Conservation (phyloP, 2,888 invertebrate genomes). For the Carterocephalus palaemon region DNA sequence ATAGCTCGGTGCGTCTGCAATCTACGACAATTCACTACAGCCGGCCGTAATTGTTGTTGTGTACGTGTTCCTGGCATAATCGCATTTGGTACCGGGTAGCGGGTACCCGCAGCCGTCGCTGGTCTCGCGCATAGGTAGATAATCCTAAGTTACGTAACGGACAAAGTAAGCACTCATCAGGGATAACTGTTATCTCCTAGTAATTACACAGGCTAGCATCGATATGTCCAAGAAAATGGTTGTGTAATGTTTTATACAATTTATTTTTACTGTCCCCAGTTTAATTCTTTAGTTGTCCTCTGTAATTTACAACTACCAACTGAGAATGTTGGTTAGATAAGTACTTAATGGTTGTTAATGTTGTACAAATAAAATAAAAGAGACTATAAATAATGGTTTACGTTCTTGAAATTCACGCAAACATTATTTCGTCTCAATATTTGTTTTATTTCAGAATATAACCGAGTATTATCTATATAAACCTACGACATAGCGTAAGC, state of each 20-base stretch:
- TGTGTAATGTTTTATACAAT: constrained; percentile 35
- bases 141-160: constrained; percentile 42
- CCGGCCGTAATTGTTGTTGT: constrained; percentile 65
- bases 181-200: constrained; percentile 44
- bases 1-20: constrained; percentile 62
- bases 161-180: constrained; percentile 43
- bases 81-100: constrained; percentile 42
- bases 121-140: constrained; percentile 3
- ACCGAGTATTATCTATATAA: too few relatives aligned
- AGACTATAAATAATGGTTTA: too few relatives aligned
- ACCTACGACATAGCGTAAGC: too few relatives aligned
- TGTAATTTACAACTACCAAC: too few relatives aligned
- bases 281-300: neutral
- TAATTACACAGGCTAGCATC: constrained; percentile 36
- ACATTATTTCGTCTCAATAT: too few relatives aligned
- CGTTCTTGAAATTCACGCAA: too few relatives aligned
- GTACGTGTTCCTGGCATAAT: constrained; percentile 68
- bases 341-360: too few relatives aligned
- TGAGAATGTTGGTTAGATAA: too few relatives aligned
- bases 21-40: constrained; percentile 68
- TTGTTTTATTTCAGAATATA: too few relatives aligned
- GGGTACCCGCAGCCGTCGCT: neutral
- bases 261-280: constrained; percentile 6
- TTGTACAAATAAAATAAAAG: too few relatives aligned
- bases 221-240: constrained; percentile 29